phyloP scores from a whole-genome alignment of 2,113 vertebrate genomes.

The Cricetomys ansorgei region DNA sequence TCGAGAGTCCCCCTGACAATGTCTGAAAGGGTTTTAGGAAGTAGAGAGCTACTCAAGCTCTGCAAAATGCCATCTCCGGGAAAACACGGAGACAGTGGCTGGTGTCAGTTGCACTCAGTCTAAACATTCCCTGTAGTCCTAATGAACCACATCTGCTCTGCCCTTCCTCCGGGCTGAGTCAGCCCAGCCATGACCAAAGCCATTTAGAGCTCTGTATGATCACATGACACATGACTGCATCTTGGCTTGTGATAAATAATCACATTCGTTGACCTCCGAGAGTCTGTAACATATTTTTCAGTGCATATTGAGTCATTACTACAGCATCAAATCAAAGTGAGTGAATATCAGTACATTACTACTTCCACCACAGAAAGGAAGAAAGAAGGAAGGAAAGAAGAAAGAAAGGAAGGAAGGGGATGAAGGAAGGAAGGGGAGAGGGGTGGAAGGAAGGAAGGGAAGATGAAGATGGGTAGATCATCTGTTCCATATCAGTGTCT shows the following conservation, averaged over 20 bases:
- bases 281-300: neutral
- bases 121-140: slow-evolving; percentile 61
- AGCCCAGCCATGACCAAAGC: slow-evolving; percentile 15
- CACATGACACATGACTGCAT: neutral
- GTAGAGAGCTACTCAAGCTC: neutral
- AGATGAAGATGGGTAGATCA: neutral
- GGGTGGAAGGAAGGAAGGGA: too few relatives aligned
- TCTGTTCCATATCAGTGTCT: neutral
- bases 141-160: slow-evolving; percentile 64
- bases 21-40: slow-evolving; percentile 40
- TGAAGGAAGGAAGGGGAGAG: too few relatives aligned
- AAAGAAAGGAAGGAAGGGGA: fast-evolving
- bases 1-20: neutral
- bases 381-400: neutral
- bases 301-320: neutral
- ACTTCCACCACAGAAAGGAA: neutral
- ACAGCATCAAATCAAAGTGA: neutral
- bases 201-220: neutral
- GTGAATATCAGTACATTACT: neutral
- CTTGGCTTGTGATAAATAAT: neutral
- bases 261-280: neutral
- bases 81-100: slow-evolving; percentile 30
- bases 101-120: slow-evolving; percentile 12
- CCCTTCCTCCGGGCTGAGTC: slow-evolving; percentile 59
- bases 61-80: slow-evolving; percentile 15